Evolutionary conservation across 2,797 vertebrate species (phyloP), one percentile per base, ranked within the genome.

Genomic region (Sebastes kiyomatsui): DNA sequence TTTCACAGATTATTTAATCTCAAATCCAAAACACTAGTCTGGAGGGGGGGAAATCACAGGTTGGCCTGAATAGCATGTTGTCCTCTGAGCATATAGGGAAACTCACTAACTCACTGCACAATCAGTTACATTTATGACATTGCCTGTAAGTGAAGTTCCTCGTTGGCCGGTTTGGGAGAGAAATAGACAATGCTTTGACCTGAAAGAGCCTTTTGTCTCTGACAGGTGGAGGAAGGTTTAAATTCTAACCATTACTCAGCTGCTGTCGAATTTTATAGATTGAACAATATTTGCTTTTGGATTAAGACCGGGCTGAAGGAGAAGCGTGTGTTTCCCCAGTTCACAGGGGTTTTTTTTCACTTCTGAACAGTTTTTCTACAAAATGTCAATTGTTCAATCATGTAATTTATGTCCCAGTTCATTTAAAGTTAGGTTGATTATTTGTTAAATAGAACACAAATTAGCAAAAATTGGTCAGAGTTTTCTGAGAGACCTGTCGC

Each of bases 221-320:
- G 65, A 64, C 75, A 79, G 30, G 67, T 80, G 72, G 80, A 71
- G 46, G 46, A 35, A 87, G 85, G 84, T 86, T 90, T 85, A 88
- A 90, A 86, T 74, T 88, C 72, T 27, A 49, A 12, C 58, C 74
- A 71, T 83, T 79, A 77, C 32, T 88, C 75, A 49, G 33, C 78
- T 59, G 72, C 67, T 61, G 78, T 85, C 14, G 2, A 30, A 65
- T 83, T 87, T 87, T 85, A 91, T 82, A 54, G 67, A 83, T 81
- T 32, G 27, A 82, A 89, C 77, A 91, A 85, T 89, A 86, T 91
- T 91, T 91, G 73, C 84, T 77, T 80, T 86, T 54, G 56, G 32
- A 23, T 85, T 54, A 67, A 85, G 77, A 75, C 49, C 68, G 30
- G 20, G 6, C 69, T 72, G 54, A 71, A 81, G 64, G 60, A 60